phyloP scores from a whole-genome alignment of 2,888 invertebrate genomes.

The Bedellia somnulentella region DNA sequence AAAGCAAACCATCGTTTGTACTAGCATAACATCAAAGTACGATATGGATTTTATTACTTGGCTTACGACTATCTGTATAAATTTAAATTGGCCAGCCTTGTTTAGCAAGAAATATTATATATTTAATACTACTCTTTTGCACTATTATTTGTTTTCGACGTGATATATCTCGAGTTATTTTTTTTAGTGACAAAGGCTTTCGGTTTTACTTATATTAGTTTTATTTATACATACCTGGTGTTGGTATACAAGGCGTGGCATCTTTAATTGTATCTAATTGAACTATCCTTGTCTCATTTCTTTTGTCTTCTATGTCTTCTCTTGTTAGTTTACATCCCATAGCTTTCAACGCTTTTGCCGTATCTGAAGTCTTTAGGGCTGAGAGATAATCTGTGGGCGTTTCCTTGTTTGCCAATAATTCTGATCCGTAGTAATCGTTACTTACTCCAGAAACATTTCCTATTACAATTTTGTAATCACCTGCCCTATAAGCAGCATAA shows the following conservation, averaged over 20 bases:
- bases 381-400: conserved; percentile 31
- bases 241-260: conserved; percentile 29
- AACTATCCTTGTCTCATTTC: too few species aligned
- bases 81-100: too few species aligned
- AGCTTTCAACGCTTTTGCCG: conserved; percentile 26
- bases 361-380: conserved; percentile 23
- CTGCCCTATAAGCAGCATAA: conserved; percentile 60
- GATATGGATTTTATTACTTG: too few species aligned
- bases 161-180: too few species aligned
- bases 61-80: too few species aligned
- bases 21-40: too few species aligned
- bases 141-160: neutral
- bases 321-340: conserved; percentile 27
- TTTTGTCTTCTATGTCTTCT: conserved; percentile 22
- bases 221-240: conserved; percentile 23
- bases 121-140: too few species aligned
- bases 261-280: conserved; percentile 30
- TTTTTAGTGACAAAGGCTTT: too few species aligned
- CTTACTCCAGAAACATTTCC: conserved; percentile 49
- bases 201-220: too few species aligned
- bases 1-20: too few species aligned
- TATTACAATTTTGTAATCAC: conserved; percentile 65
- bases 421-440: conserved; percentile 36
- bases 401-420: conserved; percentile 25
- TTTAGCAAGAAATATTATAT: too few species aligned